Evolutionary conservation across 1,140 invertebrate genomes (phyloP).

Genomic region (Caenorhabditis inopinata): DNA sequence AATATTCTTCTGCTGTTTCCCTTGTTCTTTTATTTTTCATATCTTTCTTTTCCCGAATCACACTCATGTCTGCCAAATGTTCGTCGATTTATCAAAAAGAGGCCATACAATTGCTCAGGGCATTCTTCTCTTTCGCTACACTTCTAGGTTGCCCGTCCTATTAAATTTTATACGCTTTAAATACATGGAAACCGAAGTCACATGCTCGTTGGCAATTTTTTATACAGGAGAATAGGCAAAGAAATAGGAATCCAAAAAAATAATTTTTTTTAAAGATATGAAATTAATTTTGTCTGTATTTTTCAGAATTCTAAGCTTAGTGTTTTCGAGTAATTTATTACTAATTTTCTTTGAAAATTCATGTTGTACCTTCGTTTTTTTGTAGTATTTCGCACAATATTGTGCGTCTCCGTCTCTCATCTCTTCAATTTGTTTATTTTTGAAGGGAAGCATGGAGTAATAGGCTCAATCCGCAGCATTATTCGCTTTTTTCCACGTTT

Average conservation of each 20-base stretch:
- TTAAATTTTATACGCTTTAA: too few relatives aligned
- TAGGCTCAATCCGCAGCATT: not conserved
- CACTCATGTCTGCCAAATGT: not conserved
- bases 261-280: not conserved
- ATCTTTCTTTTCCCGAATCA: not conserved
- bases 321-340: too few relatives aligned
- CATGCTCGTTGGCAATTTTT: too few relatives aligned
- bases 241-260: not conserved
- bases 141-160: too few relatives aligned
- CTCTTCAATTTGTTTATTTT: slow-evolving; percentile 4
- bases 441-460: not conserved
- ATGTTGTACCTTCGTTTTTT: too few relatives aligned
- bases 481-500: not conserved
- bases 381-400: too few relatives aligned
- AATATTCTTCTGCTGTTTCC: not conserved
- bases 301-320: too few relatives aligned
- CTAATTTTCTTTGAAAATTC: too few relatives aligned
- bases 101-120: not conserved
- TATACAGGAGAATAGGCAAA: not conserved
- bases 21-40: slow-evolving; percentile 2
- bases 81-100: not conserved
- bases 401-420: not conserved
- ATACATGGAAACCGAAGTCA: too few relatives aligned
- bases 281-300: too few relatives aligned
- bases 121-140: too few relatives aligned